Conservation (phyloP, 2,797 vertebrate species). For the Neomorphus geoffroyi region DNA sequence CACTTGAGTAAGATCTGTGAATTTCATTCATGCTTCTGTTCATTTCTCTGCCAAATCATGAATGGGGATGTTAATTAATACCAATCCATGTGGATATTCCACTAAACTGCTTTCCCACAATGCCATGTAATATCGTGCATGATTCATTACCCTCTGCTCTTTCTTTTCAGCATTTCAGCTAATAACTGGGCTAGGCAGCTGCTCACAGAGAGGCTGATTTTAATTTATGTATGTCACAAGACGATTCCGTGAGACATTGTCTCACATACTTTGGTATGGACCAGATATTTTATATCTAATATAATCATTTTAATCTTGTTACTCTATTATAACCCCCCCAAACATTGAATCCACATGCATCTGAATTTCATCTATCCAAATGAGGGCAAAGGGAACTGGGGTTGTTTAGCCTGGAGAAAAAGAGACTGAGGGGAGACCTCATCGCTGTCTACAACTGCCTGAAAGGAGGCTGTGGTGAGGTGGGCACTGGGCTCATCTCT, state of each 20-base stretch:
- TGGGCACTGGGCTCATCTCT: too few species aligned
- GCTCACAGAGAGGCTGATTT: background rate
- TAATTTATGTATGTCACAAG: background rate
- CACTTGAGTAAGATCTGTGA: background rate
- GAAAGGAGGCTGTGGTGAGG: too few species aligned
- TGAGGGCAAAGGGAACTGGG: too few species aligned
- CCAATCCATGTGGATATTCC: background rate
- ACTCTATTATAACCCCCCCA: background rate
- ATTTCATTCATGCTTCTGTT: background rate
- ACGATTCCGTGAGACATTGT: background rate
- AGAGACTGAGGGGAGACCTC: too few species aligned
- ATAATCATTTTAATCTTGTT: background rate
- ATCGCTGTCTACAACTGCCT: too few species aligned
- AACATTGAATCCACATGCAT: background rate
- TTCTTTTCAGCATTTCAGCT: background rate
- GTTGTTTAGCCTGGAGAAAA: too few species aligned
- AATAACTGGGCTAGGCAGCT: background rate
- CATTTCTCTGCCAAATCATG: background rate
- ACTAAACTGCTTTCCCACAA: background rate
- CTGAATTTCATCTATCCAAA: background rate
- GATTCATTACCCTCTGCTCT: background rate
- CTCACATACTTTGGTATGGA: background rate
- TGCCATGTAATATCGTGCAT: background rate
- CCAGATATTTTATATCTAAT: background rate
- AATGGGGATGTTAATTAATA: background rate